A percentile compares a stretch with the other conserved stretches of the same genome.
Evolutionary conservation across 1,140 invertebrate genomes (phyloP).

Genomic region (Steinernema feltiae): DNA sequence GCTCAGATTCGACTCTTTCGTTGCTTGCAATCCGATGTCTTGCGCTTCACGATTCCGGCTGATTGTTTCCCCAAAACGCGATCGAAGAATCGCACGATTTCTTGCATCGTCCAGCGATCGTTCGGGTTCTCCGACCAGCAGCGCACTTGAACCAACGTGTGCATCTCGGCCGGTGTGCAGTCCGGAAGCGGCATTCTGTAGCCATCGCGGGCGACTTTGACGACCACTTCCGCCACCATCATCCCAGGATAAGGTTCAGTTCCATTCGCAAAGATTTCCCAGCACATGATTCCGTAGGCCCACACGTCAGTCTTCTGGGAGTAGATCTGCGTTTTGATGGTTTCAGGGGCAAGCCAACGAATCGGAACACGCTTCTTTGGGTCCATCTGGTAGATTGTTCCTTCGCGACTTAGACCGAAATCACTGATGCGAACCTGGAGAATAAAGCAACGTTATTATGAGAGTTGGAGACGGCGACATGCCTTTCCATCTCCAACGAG

Average conservation of each 20-base stretch:
- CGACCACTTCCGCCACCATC: constrained; percentile 29
- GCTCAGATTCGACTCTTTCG: no score
- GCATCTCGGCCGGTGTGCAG: constrained; percentile 19
- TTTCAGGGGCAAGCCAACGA: constrained; percentile 27
- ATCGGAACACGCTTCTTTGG: constrained; percentile 12
- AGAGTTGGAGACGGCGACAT: neutral
- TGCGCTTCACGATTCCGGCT: no score
- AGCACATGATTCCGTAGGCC: constrained; percentile 38
- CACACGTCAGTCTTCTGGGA: constrained; percentile 40
- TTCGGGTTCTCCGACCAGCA: constrained; percentile 31
- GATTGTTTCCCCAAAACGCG: no score
- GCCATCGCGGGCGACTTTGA: constrained; percentile 23
- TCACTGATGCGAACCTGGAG: neutral
- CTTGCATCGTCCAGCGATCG: constrained; percentile 26
- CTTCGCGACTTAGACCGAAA: neutral
- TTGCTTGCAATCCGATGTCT: no score
- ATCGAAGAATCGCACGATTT: neutral
- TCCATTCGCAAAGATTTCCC: constrained; percentile 37
- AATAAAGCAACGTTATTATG: neutral
- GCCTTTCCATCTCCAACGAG: neutral
- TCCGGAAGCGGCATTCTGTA: constrained; percentile 33
- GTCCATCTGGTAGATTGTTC: constrained; percentile 16
- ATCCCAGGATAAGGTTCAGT: constrained; percentile 40
- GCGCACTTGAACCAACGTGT: constrained; percentile 22
- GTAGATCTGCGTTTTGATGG: constrained; percentile 24